Evolutionary conservation across 1,140 invertebrate genomes (phyloP), one percentile per base, ranked within the genome.

Genomic region (Aleiodes sp.): DNA sequence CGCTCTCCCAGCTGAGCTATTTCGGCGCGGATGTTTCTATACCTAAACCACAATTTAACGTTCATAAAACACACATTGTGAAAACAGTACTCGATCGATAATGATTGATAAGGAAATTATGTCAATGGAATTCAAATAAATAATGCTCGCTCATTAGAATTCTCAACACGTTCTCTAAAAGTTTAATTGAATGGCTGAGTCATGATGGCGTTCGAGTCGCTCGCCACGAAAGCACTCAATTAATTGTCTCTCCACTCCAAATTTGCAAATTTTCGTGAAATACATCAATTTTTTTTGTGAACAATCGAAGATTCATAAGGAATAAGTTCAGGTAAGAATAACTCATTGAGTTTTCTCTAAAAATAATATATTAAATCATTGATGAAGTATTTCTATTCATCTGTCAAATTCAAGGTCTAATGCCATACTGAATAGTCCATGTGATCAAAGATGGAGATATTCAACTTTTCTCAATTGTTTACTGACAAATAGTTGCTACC

Each of bases 1-100:
- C 39, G 62, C 62, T 43, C 62, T 64, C 62, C 62, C 62, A 64
- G 2, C 39, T 64, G 39, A 64, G 39, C 62, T 64, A 64, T 64
- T 63, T 63, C 60, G 35, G 60, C 21, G 21, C 46, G 46, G 1
- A 52, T 24, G 10, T 52, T 3, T 8, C 39, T 6, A 9, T 52
- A 2, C n/a, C 21, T 16, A 24, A 24, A 52, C n/a, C 21, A 52
- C 6, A 4, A 24, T 24, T 52, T n/a, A n/a, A n/a, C n/a, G n/a
- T n/a, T n/a, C n/a, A n/a, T n/a, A n/a, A n/a, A n/a, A n/a, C n/a
- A n/a, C n/a, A n/a, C n/a, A n/a, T n/a, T n/a, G n/a, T n/a, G n/a
- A n/a, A 24, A 43, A 43, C 19, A 4, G 39, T 4, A 43, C 4
- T n/a, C 21, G 21, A 21, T 52, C 6, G 12, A 2, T 10, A 7